These are phyloP conservation scores for Acrobasis suavella DNA, from an alignment of 2,888 invertebrate species.

Conservation along the genomic window DNA sequence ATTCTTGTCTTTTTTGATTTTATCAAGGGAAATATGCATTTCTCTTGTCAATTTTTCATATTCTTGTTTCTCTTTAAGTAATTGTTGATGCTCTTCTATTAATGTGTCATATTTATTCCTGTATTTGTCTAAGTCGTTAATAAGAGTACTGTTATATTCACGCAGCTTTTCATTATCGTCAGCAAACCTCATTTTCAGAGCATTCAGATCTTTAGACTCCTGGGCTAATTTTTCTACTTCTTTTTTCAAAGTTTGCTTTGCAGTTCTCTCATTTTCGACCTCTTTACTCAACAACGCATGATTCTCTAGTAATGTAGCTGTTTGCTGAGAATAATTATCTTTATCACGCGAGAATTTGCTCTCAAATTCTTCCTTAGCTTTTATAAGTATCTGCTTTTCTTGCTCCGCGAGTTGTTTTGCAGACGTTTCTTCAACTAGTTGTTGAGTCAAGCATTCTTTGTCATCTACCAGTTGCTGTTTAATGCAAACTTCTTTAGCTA, in stretches of 20 bases:
- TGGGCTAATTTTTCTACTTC: slow-evolving; percentile 30
- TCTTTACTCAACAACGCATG: slow-evolving; percentile 14
- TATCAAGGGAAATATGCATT: not conserved
- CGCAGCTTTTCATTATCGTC: slow-evolving; percentile 9
- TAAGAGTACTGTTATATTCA: not conserved
- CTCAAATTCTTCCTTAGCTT: slow-evolving; percentile 23
- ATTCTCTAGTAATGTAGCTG: slow-evolving; percentile 8
- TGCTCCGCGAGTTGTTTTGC: slow-evolving; percentile 44
- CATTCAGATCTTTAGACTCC: slow-evolving; percentile 8
- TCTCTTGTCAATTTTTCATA: slow-evolving; percentile 30
- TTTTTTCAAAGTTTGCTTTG: slow-evolving; percentile 22
- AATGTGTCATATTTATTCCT: slow-evolving; percentile 19
- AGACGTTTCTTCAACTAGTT: slow-evolving; percentile 48
- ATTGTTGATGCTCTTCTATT: slow-evolving; percentile 23
- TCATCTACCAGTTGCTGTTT: slow-evolving; percentile 34
- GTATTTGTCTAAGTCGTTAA: not conserved
- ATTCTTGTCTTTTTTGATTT: slow-evolving; percentile 36
- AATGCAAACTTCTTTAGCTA: slow-evolving; percentile 5
- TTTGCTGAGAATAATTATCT: slow-evolving; percentile 14
- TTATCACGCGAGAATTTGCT: slow-evolving; percentile 15
- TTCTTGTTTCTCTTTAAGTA: slow-evolving; percentile 28
- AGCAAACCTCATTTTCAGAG: not conserved
- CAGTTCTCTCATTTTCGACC: slow-evolving; percentile 22
- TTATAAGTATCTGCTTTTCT: slow-evolving; percentile 41
- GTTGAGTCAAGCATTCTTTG: slow-evolving; percentile 46